phyloP scores from a whole-genome alignment of 2,888 invertebrate genomes.

The Argynnis bischoffii region DNA sequence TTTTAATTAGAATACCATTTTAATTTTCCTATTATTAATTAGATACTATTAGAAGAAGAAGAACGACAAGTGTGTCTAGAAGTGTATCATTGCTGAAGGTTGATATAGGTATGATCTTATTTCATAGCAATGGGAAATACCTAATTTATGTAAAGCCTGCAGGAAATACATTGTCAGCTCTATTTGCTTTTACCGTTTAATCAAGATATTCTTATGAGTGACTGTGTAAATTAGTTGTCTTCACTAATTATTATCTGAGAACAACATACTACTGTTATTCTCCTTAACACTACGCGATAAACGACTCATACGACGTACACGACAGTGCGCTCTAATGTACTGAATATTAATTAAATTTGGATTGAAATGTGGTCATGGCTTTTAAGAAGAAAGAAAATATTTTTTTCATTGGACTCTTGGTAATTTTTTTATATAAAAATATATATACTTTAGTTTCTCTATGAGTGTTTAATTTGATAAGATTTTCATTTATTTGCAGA shows the following conservation, averaged over 20 bases:
- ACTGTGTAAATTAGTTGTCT: constrained; percentile 55
- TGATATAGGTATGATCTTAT: not conserved
- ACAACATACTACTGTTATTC: constrained; percentile 54
- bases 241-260: constrained; percentile 62
- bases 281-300: constrained; percentile 59
- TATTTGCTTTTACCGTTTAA: constrained; percentile 71
- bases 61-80: no score
- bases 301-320: constrained; percentile 48
- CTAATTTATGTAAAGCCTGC: constrained; percentile 42
- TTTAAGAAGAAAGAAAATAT: constrained; percentile 52
- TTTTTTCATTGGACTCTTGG: constrained; percentile 55
- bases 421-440: constrained; percentile 43
- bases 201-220: constrained; percentile 48
- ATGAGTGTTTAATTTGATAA: not conserved
- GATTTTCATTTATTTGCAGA: constrained; percentile 52
- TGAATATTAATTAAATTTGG: constrained; percentile 48
- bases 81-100: no score
- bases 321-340: constrained; percentile 43
- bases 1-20: no score
- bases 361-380: constrained; percentile 60
- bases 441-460: not conserved
- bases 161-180: constrained; percentile 72
- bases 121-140: constrained; percentile 32
- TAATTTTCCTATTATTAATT: not conserved
- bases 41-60: no score